Conservation (phyloP, 2,113 vertebrate genomes). For the Carettochelys insculpta region DNA sequence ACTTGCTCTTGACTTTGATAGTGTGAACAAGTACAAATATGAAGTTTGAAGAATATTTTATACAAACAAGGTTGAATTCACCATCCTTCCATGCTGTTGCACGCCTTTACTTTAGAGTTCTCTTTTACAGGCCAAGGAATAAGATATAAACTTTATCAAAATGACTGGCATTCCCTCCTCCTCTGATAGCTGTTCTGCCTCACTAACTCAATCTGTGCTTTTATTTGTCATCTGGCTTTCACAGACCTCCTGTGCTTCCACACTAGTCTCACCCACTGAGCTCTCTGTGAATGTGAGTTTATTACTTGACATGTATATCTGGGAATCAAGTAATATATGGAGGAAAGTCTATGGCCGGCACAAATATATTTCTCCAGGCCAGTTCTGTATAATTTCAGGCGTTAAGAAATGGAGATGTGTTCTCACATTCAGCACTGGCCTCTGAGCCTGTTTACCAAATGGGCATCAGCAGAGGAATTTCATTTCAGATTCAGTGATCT, state of each 20-base stretch:
- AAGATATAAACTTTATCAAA: not conserved
- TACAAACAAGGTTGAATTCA: not conserved
- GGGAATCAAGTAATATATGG: conserved; percentile 20
- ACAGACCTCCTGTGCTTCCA: not conserved
- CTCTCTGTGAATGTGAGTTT: conserved; percentile 44
- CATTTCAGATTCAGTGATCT: conserved; percentile 22
- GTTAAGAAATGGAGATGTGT: conserved; percentile 5
- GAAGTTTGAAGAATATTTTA: conserved; percentile 19
- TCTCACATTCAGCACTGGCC: not conserved
- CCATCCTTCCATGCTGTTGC: not conserved
- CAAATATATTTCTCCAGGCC: not conserved
- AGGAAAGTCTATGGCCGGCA: not conserved
- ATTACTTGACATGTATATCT: conserved; percentile 42
- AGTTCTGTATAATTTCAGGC: conserved; percentile 22
- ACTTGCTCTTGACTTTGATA: conserved; percentile 21
- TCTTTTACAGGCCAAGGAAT: not conserved
- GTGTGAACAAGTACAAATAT: conserved; percentile 14
- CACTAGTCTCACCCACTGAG: not conserved
- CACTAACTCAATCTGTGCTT: not conserved
- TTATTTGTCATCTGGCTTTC: conserved; percentile 12
- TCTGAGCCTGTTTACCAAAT: conserved; percentile 15
- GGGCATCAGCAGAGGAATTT: not conserved
- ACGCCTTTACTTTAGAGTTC: not conserved
- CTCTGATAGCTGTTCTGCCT: not conserved
- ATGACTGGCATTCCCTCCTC: not conserved